Percentiles rank a stretch among this genome's conserved stretches.
Conservation (phyloP, 37 sponge, comb jelly and placozoan genomes). For the Crambe crambe region DNA sequence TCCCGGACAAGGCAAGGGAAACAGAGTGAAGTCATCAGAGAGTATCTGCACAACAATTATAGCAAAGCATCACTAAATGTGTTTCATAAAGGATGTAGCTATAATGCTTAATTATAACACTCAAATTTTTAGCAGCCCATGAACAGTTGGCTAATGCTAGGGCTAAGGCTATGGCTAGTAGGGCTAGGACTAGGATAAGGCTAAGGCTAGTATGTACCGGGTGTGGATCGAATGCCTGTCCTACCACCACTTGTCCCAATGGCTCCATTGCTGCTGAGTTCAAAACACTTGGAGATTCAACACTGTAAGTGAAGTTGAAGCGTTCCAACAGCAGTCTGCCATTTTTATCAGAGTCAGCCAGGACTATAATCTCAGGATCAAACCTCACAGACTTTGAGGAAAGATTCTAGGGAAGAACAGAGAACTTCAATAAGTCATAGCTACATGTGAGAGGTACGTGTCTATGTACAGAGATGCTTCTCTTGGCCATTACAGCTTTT, state of each 20-base stretch:
- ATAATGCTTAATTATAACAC: too few relatives aligned
- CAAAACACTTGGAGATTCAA: background rate
- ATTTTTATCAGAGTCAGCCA: background rate
- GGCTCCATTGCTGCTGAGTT: background rate
- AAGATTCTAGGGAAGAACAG: background rate
- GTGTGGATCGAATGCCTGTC: constrained; percentile 4
- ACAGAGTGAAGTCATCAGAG: constrained; percentile 4
- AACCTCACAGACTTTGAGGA: constrained; percentile 12
- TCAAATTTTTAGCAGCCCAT: too few relatives aligned
- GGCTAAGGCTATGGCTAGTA: too few relatives aligned
- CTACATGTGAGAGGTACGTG: too few relatives aligned
- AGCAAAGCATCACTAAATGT: too few relatives aligned
- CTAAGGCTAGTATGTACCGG: constrained; percentile 5
- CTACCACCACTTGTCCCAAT: background rate
- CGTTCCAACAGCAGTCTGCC: background rate
- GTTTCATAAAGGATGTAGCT: too few relatives aligned
- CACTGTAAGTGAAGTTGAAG: background rate
- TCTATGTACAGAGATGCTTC: too few relatives aligned
- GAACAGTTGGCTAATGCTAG: too few relatives aligned
- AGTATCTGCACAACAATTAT: background rate
- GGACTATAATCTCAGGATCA: constrained; percentile 18
- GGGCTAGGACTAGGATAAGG: too few relatives aligned
- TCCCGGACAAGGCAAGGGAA: constrained; percentile 24
- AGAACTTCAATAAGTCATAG: too few relatives aligned
- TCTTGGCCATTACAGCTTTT: too few relatives aligned